Conservation (phyloP, 2,888 invertebrate species). For the Diplolepis rosae region DNA sequence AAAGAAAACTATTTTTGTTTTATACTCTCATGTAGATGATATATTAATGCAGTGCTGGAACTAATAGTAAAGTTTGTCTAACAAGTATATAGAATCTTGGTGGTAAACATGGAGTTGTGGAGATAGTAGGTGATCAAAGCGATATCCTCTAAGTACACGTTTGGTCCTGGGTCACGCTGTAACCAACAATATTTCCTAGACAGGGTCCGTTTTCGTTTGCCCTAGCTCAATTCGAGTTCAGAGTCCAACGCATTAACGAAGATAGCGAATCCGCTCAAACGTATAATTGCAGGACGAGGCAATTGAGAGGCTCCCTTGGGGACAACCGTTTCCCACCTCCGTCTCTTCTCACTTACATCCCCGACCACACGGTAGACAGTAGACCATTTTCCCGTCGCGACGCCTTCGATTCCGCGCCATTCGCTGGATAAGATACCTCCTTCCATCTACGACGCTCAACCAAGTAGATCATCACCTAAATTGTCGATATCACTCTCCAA, state of each 20-base stretch:
- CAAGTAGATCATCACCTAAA: conserved; percentile 36
- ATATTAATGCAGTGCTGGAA: neutral
- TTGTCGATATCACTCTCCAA: conserved; percentile 19
- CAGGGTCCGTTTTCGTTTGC: conserved; percentile 51
- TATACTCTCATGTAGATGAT: no score
- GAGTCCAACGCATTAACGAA: conserved; percentile 70
- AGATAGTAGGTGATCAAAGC: conserved; percentile 54
- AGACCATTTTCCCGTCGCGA: conserved; percentile 52
- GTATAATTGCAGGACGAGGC: conserved; percentile 71
- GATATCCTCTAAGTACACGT: conserved; percentile 53
- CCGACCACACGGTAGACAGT: conserved; percentile 56
- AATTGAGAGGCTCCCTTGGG: conserved; percentile 69
- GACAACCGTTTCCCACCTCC: conserved; percentile 56
- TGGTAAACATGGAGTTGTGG: conserved; percentile 47
- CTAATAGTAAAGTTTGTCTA: conserved; percentile 18
- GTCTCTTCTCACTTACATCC: conserved; percentile 49
- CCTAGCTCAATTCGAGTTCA: conserved; percentile 54
- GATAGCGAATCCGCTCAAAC: conserved; percentile 71
- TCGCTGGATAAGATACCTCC: conserved; percentile 63
- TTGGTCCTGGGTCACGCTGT: conserved; percentile 51
- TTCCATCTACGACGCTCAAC: conserved; percentile 45
- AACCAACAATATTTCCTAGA: conserved; percentile 59
- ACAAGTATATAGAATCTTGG: conserved; percentile 48
- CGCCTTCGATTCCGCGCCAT: no score
- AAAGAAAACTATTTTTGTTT: no score